Evolutionary conservation across 2,888 invertebrate genomes (phyloP), one percentile per base, ranked within the genome.

Genomic region (Dicyrtoma fusca): DNA sequence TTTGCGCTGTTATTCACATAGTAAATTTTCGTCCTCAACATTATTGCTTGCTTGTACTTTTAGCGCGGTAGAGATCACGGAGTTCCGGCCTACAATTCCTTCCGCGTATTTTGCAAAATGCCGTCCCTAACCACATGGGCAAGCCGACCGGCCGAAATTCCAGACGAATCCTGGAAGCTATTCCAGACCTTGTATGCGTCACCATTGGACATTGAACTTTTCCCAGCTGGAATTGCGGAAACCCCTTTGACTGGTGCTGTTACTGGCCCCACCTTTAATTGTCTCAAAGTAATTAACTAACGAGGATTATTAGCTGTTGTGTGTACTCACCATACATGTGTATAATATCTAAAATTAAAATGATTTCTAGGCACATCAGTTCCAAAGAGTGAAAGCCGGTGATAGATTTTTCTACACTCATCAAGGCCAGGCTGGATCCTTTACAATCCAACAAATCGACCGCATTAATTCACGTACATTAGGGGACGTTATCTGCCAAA

Each of bases 181-280:
- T 68, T 79, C 8, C 47, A 51, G 17, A 10, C 17, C 0, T 57
- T 79, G 21, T 80, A 80, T 65, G 25, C n/a, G 6, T 66, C 69
- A 5, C 80, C 80, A 3, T 0, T 23, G 11, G 94, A 96, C 81
- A 87, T 96, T 25, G 96, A 97, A 82, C 85, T 96, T 11, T 87
- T 95, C 81, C 88, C 92, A 6, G 96, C 92, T 44, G 94, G 92
- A 5, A 85, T 94, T 8, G 86, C 94, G 76, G 96, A 97, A 84
- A 88, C 88, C 65, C 90, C 94, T 0, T 87, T 87, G 0, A 88
- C 89, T 0, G 95, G 94, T 4, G 91, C 92, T 0, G 87, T 93
- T 0, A 89, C 96, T 8, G 96, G 97, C 1, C 90, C 92, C 0
- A 95, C 95, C 0, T 89, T 96, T 63, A 91, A 91, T 25, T 97